These are phyloP conservation scores for Gadopsis bispinosus DNA, from an alignment of 2,797 vertebrate species.

Conservation along the genomic window DNA sequence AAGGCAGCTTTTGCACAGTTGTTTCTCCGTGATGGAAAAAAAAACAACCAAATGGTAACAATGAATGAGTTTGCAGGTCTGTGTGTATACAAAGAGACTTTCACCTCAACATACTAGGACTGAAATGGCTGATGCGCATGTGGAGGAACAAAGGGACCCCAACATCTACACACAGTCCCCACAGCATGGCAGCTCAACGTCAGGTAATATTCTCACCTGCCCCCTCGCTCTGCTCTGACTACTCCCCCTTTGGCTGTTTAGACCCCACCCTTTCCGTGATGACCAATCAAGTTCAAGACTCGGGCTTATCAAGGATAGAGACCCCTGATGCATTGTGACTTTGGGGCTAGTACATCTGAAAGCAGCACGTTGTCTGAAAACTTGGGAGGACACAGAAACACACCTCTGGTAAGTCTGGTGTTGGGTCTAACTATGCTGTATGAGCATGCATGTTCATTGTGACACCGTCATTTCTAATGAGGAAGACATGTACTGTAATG, in stretches of 20 bases:
- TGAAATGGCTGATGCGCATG: not conserved
- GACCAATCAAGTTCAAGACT: conserved; percentile 74
- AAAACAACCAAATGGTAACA: not conserved
- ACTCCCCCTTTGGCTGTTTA: conserved; percentile 19
- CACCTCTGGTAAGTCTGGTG: conserved; percentile 62
- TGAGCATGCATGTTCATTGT: not conserved
- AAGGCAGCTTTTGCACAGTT: not conserved
- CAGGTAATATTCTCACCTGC: conserved; percentile 49
- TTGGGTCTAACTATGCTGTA: not conserved
- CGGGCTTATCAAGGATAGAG: conserved; percentile 28
- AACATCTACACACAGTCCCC: conserved; percentile 25
- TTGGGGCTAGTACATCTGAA: conserved; percentile 28
- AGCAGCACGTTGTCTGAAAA: conserved; percentile 29
- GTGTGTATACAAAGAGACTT: not conserved
- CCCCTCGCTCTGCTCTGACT: not conserved
- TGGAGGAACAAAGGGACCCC: conserved; percentile 13
- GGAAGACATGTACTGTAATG: too few species aligned
- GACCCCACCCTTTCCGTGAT: conserved; percentile 51
- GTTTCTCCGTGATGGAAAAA: not conserved
- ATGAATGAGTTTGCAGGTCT: not conserved
- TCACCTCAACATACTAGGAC: not conserved
- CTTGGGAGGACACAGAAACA: conserved; percentile 25
- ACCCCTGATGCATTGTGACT: conserved; percentile 15
- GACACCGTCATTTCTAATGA: not conserved
- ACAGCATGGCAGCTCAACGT: conserved; percentile 2